Percentiles rank a stretch among this genome's conserved stretches.
These are phyloP conservation scores for Bambusicola thoracicus DNA, from an alignment of 2,113 vertebrate species.

Conservation along the genomic window DNA sequence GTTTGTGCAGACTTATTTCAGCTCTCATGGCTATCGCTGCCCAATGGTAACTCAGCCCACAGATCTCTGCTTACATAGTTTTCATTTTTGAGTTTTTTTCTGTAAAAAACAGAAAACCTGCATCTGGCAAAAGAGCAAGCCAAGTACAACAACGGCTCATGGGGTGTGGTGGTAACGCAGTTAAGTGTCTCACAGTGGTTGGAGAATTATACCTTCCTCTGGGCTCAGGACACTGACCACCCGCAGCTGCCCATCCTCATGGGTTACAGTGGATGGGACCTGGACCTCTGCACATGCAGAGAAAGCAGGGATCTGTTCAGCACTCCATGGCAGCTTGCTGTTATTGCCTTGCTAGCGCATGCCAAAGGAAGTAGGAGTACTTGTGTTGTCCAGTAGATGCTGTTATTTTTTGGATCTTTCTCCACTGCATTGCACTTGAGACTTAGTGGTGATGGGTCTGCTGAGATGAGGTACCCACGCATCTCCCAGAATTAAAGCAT, in stretches of 20 bases:
- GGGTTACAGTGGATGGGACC: not conserved
- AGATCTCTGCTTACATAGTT: slow-evolving; percentile 13
- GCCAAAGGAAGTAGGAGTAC: not conserved
- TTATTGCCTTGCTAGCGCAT: not conserved
- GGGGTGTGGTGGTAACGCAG: not conserved
- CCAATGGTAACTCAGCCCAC: not conserved
- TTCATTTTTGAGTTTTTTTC: slow-evolving; percentile 19
- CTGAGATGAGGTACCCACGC: not conserved
- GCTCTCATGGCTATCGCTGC: not conserved
- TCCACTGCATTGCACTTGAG: not conserved
- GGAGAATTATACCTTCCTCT: not conserved
- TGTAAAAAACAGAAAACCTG: slow-evolving; percentile 25
- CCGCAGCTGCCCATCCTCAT: not conserved
- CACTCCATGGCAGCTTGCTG: not conserved
- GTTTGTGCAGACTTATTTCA: slow-evolving; percentile 8
- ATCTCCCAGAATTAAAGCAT: not conserved
- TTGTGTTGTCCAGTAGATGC: not conserved
- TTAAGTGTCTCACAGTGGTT: not conserved
- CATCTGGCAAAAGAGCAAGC: slow-evolving; percentile 46
- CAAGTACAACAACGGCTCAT: slow-evolving; percentile 5
- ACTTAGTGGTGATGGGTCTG: not conserved
- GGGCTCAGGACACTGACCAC: not conserved
- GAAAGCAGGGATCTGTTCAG: not conserved
- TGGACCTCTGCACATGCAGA: not conserved
- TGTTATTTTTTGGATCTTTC: not conserved